These are phyloP conservation scores for Phengaris arion DNA, from an alignment of 2,888 invertebrate species.

Conservation along the genomic window DNA sequence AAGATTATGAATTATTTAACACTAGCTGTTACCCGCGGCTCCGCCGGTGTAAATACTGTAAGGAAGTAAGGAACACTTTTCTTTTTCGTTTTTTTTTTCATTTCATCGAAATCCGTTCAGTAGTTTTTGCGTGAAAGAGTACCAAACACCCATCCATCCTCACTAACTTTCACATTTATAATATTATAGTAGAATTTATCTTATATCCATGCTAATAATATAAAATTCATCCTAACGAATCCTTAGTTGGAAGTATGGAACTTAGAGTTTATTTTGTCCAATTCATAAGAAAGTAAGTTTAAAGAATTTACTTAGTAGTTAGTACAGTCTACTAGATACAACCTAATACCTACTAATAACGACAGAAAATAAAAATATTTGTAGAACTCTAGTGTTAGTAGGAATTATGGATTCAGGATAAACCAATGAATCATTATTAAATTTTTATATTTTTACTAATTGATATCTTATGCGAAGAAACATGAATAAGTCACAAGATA, in stretches of 20 bases:
- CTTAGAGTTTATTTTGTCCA: not conserved
- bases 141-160: too few relatives aligned
- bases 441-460: conserved; percentile 5
- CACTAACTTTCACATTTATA: too few relatives aligned
- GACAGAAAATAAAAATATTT: not conserved
- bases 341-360: not conserved
- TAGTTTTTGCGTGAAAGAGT: too few relatives aligned
- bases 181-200: not conserved
- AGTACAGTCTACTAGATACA: too few relatives aligned
- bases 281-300: not conserved
- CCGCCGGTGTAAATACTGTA: too few relatives aligned
- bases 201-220: not conserved
- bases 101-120: too few relatives aligned
- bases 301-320: too few relatives aligned
- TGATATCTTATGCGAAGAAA: not conserved
- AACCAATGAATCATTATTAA: not conserved
- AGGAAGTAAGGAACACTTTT: too few relatives aligned
- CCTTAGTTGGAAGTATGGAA: not conserved
- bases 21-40: not conserved
- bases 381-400: not conserved
- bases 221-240: not conserved
- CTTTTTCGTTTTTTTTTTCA: too few relatives aligned
- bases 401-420: not conserved
- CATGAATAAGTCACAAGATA: conserved; percentile 1
- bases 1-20: not conserved